Conservation (phyloP, 2,888 invertebrate genomes). For the Thumatha senex region DNA sequence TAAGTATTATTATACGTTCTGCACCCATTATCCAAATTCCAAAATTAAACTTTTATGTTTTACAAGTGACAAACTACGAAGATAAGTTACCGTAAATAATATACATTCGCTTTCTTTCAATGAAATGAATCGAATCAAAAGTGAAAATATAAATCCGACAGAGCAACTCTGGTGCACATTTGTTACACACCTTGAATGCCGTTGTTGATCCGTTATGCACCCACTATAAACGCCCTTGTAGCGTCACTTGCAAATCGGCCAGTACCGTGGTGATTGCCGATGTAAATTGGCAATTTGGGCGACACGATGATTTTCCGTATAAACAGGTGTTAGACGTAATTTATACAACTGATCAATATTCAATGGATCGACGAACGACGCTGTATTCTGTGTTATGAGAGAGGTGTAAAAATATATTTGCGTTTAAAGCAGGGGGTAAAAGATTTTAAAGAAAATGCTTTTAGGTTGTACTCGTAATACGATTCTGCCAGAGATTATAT, state of each 20-base stretch:
- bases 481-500: no score
- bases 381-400: slow-evolving; percentile 24
- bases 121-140: neutral
- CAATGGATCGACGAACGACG: slow-evolving; percentile 40
- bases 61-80: no score
- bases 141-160: no score
- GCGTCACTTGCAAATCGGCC: slow-evolving; percentile 35
- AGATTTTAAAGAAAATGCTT: slow-evolving; percentile 3
- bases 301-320: slow-evolving; percentile 59
- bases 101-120: neutral
- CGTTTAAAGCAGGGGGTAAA: neutral
- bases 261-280: slow-evolving; percentile 55
- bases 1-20: no score
- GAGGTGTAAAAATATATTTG: slow-evolving; percentile 14
- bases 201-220: no score
- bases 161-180: no score
- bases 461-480: no score
- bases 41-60: no score
- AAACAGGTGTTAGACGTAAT: slow-evolving; percentile 60
- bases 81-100: neutral
- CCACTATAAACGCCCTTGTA: neutral
- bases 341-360: slow-evolving; percentile 61
- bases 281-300: slow-evolving; percentile 67
- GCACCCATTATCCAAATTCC: no score
- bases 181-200: no score